These are phyloP conservation scores for Conus canariensis DNA, from an alignment of 2,888 invertebrate species.

Conservation along the genomic window DNA sequence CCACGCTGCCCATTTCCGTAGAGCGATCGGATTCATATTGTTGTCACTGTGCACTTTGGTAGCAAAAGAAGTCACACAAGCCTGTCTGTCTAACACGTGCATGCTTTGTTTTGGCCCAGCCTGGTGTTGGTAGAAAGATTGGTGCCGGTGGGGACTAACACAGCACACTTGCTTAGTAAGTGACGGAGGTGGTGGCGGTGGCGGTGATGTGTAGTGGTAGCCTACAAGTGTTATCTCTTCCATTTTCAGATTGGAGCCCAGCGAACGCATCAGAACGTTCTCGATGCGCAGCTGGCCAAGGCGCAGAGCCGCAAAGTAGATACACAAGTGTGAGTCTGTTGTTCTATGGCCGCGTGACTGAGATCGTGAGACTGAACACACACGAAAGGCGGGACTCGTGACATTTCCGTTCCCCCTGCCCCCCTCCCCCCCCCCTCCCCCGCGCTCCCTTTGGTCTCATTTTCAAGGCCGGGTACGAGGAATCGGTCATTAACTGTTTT, in stretches of 20 bases:
- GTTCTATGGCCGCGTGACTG: not conserved
- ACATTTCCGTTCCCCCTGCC: not conserved
- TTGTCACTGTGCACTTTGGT: not conserved
- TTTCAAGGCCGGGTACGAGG: too few relatives aligned
- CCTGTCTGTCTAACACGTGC: not conserved
- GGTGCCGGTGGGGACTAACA: too few relatives aligned
- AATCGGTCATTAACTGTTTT: too few relatives aligned
- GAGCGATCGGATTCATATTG: too few relatives aligned
- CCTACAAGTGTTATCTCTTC: not conserved
- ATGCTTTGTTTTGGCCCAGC: not conserved
- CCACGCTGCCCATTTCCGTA: too few relatives aligned
- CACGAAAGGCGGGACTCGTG: not conserved
- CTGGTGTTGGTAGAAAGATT: not conserved
- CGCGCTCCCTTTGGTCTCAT: too few relatives aligned
- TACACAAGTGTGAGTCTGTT: conserved; percentile 66
- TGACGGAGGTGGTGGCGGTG: not conserved
- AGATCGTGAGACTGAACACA: conserved; percentile 17
- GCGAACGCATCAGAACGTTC: conserved; percentile 36
- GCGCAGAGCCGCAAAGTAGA: conserved; percentile 68
- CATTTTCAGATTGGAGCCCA: conserved; percentile 34
- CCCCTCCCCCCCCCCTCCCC: too few relatives aligned
- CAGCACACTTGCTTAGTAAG: too few relatives aligned
- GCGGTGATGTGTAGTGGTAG: not conserved
- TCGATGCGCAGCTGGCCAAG: conserved; percentile 50
- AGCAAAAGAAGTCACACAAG: not conserved